A percentile compares a stretch with the other conserved stretches of the same genome.
phyloP scores from a whole-genome alignment of 2,797 vertebrate genomes.

The Urosaurus nigricauda region DNA sequence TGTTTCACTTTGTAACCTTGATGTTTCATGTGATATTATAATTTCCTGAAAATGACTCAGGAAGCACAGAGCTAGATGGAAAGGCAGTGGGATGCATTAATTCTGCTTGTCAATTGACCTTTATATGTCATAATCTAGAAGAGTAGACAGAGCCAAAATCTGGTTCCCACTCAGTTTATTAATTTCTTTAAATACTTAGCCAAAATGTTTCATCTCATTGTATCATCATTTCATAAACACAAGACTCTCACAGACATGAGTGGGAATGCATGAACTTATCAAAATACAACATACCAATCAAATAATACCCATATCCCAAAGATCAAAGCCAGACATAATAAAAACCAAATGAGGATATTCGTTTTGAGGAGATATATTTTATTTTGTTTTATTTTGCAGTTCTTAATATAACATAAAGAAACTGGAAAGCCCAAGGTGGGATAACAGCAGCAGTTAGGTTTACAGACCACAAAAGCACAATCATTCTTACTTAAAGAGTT shows the following conservation, averaged over 20 bases:
- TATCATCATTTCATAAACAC: slow-evolving; percentile 3
- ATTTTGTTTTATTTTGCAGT: no score
- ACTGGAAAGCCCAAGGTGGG: not conserved
- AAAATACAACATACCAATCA: slow-evolving; percentile 1
- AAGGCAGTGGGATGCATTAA: not conserved
- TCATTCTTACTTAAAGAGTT: not conserved
- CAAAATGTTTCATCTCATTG: not conserved
- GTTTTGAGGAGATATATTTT: not conserved
- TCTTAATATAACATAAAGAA: not conserved
- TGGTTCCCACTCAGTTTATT: not conserved
- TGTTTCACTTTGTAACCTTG: not conserved
- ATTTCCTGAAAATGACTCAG: not conserved
- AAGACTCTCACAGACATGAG: not conserved
- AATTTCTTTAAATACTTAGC: slow-evolving; percentile 1
- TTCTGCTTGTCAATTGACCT: not conserved
- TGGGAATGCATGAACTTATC: not conserved
- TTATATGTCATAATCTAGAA: not conserved
- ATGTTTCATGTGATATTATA: not conserved
- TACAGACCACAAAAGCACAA: not conserved
- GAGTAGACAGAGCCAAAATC: not conserved
- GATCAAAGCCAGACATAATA: not conserved
- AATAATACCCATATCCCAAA: not conserved
- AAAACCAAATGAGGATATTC: not conserved
- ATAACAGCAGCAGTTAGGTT: not conserved
- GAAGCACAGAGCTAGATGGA: not conserved